Percentiles rank a stretch among this genome's conserved stretches.
phyloP scores from a whole-genome alignment of 2,113 vertebrate species.

The Dasypus novemcinctus region DNA sequence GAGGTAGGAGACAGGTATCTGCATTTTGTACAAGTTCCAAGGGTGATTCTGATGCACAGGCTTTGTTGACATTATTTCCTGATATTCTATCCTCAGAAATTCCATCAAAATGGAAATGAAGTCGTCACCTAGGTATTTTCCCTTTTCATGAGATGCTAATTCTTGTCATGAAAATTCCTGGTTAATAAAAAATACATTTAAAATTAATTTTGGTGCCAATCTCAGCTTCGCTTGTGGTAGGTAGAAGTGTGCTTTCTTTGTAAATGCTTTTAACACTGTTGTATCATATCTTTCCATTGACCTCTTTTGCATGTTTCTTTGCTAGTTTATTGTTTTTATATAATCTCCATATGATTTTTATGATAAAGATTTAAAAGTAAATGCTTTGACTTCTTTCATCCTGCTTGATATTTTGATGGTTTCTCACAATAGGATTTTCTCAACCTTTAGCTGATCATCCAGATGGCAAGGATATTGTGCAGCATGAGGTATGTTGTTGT shows the following conservation, averaged over 20 bases:
- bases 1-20: background rate
- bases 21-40: background rate
- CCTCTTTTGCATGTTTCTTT: background rate
- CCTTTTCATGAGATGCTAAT: background rate
- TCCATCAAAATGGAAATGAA: constrained; percentile 10
- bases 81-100: background rate
- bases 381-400: background rate
- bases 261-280: background rate
- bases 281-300: background rate
- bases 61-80: background rate
- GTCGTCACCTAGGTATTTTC: background rate
- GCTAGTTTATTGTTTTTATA: background rate
- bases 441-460: constrained; percentile 30
- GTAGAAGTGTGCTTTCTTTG: background rate
- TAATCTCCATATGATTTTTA: background rate
- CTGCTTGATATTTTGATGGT: constrained; percentile 34
- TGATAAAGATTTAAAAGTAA: background rate
- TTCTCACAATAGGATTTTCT: constrained; percentile 62
- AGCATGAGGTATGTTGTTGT: constrained; percentile 66
- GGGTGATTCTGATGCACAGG: background rate
- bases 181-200: background rate
- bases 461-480: constrained; percentile 42
- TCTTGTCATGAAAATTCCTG: background rate
- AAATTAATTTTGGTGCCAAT: background rate
- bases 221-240: background rate